Base-by-base conservation (phyloP, 2,797 vertebrate species). In the Crocidura indochinensis region DNA sequence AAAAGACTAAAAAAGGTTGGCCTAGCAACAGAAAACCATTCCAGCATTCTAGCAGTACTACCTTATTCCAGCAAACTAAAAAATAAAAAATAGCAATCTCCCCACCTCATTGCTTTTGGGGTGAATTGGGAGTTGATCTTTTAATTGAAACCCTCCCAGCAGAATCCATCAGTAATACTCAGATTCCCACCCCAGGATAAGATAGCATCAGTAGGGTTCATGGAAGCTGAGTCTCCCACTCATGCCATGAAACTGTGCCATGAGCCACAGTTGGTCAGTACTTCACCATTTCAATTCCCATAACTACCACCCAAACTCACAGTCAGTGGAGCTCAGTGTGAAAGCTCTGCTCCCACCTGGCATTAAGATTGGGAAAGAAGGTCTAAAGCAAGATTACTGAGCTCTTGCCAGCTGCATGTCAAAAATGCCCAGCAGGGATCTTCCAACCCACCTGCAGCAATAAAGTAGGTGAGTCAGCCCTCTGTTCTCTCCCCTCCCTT, bases 1-100 rank as follows among this genome's bases (percentile, higher is more conserved):
- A 53, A 79, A 83, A 77, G 64, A 12, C 17, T 56, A 73, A 46
- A 84, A 69, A 68, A 83, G 9, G 4, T 29, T 46, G 8, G 38
- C 12, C 69, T 62, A 68, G 29, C 65, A 72, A 31, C 64, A 76
- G 22, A 87, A 90, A 76, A 20, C 17, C 84, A 90, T 72, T 15
- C 14, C 12, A 38, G 38, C 38, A 27, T 65, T 84, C 22, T 72
- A 38, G 69, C 17, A 47, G 65, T 24, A 44, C 38, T 14, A 60
- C 64, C 31, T 83, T 19, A 69, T 31, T 60, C 6, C 8, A 81
- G 14, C 27, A 81, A 88, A 93, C 12, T 64, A 46, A 14, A 44
- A 67, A 73, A 67, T 27, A 38, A 9, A 69, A 64, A 65, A 24
- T 3, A 46, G 10, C 26, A 19, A 62, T 76, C 14, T 20, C 9